Base-by-base conservation (phyloP, 2,888 invertebrate species). In the Acanthopleura granulata region DNA sequence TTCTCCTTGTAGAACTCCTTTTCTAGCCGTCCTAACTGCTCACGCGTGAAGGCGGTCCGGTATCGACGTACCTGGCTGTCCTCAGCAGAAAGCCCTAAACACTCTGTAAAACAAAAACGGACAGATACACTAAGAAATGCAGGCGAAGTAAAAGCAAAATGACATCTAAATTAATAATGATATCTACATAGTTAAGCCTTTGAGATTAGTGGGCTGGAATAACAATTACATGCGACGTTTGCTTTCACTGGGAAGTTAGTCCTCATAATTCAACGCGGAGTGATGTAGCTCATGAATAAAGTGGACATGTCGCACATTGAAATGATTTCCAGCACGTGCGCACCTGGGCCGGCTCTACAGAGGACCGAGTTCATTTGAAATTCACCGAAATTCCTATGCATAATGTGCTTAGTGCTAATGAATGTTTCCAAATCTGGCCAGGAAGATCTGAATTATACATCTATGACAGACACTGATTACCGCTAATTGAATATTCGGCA, bases 1-100 rank as follows among this genome's bases (percentile, higher is more conserved):
- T 97, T 98, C 91, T 99, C 98, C 85, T 96, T 95, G 91, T 94
- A 94, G 89, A 98, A 99, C 90, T 99, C 98, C 86, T 97, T 96
- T 91, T 99, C 98, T 74, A 99, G 91, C 15, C 97, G 92, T 0
- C 93, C 94, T 57, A 98, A 91, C 90, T 98, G 98, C 88, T 98
- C 98, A 12, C 97, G 92, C 0, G 97, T 97, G 91, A 99, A 99
- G 0, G 98, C 98, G 0, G 98, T 99, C 70, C 98, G 93, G 90
- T 99, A 99, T 75, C 98, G 93, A 77, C 81, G 69, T 22, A 82
- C 78, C 12, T 49, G 50, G 16, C 51, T 49, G 27, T 75, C 75
- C 16, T 75, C 75, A 11, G 72, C 72, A 29, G 66, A 66, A 6
- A 66, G 40, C 4, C 40, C 40, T 40, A 40, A 40, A 40, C 40